Conservation (phyloP, 1,140 invertebrate genomes). For the Euglossa dilemma region DNA sequence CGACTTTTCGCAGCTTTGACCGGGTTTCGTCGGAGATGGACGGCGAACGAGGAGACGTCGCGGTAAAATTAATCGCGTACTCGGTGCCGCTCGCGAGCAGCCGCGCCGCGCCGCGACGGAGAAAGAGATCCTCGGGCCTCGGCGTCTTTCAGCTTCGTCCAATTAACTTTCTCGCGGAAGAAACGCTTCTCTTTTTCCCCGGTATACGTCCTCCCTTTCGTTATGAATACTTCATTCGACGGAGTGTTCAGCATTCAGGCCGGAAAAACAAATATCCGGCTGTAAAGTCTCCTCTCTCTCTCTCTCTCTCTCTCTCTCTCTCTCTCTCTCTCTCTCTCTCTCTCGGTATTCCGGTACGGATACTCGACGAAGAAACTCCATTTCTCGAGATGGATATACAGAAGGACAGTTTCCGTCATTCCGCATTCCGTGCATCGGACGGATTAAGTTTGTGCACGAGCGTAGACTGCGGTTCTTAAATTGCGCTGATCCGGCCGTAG, state of each 20-base stretch:
- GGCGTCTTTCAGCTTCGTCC: constrained; percentile 37
- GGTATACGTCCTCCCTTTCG: constrained; percentile 7
- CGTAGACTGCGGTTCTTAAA: constrained; percentile 53
- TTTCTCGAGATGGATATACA: constrained; percentile 54
- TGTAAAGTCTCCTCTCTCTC: constrained; percentile 4
- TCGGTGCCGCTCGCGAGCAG: too few relatives aligned
- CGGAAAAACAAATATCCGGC: constrained; percentile 51
- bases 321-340: too few relatives aligned
- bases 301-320: too few relatives aligned
- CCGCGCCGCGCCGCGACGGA: too few relatives aligned
- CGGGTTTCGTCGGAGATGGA: constrained; percentile 22
- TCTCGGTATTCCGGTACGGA: constrained; percentile 39
- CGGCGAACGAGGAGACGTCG: neutral
- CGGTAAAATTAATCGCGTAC: constrained; percentile 23
- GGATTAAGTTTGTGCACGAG: constrained; percentile 67
- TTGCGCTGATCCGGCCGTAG: constrained; percentile 57
- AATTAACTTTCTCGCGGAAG: constrained; percentile 43
- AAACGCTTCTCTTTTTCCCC: neutral
- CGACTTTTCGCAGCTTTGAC: constrained; percentile 8
- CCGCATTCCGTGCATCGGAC: constrained; percentile 59
- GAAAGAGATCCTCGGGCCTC: too few relatives aligned
- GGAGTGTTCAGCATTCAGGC: constrained; percentile 48
- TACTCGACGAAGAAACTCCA: constrained; percentile 23
- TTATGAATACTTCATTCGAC: constrained; percentile 52
- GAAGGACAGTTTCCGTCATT: constrained; percentile 47